Conservation (phyloP, 2,888 invertebrate genomes). For the Slavum lentiscoides region DNA sequence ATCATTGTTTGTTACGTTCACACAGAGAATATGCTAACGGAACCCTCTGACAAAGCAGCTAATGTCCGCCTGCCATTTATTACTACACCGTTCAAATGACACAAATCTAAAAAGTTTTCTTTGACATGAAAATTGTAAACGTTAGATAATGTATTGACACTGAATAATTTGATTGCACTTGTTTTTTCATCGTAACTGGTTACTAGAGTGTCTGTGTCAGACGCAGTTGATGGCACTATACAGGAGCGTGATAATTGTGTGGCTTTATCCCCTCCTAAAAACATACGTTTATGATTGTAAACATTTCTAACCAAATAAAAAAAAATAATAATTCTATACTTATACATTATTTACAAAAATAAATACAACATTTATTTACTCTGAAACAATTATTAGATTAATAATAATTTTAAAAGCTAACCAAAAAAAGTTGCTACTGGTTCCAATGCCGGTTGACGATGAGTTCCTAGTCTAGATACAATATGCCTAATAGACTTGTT, state of each 20-base stretch:
- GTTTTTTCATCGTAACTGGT: slow-evolving; percentile 30
- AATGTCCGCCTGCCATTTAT: slow-evolving; percentile 20
- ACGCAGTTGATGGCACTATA: neutral
- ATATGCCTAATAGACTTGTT: slow-evolving; percentile 30
- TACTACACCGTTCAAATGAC: neutral
- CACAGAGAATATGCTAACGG: slow-evolving; percentile 16
- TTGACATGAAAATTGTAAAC: slow-evolving; percentile 13
- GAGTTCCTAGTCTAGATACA: slow-evolving; percentile 19
- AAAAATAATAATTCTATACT: neutral
- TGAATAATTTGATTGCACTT: slow-evolving; percentile 12
- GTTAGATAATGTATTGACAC: neutral
- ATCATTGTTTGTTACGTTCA: neutral
- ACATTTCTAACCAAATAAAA: neutral
- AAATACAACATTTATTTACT: too few relatives aligned
- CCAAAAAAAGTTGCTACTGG: slow-evolving; percentile 46
- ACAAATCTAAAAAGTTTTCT: slow-evolving; percentile 34
- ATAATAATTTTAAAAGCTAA: slow-evolving; percentile 4
- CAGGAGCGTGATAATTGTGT: slow-evolving; percentile 32
- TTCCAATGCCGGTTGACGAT: neutral
- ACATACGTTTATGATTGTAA: neutral
- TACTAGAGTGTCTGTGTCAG: neutral
- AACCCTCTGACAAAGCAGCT: slow-evolving; percentile 30
- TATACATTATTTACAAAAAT: neutral
- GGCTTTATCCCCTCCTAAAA: slow-evolving; percentile 39
- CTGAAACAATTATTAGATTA: neutral